Conservation (phyloP, 2,113 vertebrate species). For the Austrofundulus limnaeus region DNA sequence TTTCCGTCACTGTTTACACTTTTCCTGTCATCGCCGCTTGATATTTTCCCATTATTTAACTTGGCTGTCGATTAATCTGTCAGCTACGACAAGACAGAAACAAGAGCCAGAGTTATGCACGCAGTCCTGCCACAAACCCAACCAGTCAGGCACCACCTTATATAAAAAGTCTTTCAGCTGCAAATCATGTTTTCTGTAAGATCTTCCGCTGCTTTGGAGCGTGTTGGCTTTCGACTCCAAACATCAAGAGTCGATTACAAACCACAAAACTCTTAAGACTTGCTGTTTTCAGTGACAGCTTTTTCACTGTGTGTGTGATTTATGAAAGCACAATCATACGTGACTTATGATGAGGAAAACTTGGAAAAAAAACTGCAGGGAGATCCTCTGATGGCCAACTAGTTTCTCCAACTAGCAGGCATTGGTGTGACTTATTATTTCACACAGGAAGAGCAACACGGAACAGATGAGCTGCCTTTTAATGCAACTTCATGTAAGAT, state of each 20-base stretch:
- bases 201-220: conserved; percentile 19
- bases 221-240: conserved; percentile 20
- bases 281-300: conserved; percentile 28
- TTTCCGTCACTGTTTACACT: conserved; percentile 54
- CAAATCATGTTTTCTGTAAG: conserved; percentile 44
- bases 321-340: conserved; percentile 15
- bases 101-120: conserved; percentile 54
- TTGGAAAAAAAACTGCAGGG: background rate
- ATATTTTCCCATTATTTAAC: conserved; percentile 46
- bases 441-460: no score
- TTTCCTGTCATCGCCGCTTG: conserved; percentile 40
- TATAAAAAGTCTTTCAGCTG: conserved; percentile 53
- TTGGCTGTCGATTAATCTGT: conserved; percentile 51
- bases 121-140: conserved; percentile 34
- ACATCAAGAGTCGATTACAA: conserved; percentile 29
- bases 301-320: conserved; percentile 48
- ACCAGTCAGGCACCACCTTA: conserved; percentile 45
- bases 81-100: conserved; percentile 43
- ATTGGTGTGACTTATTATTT: background rate
- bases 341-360: conserved; percentile 1
- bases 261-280: conserved; percentile 35
- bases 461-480: no score
- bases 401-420: background rate
- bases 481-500: background rate
- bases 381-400: background rate